Percentiles rank a stretch among this genome's conserved stretches.
Conservation (phyloP, 2,113 vertebrate genomes). For the Artemisiospiza belli region DNA sequence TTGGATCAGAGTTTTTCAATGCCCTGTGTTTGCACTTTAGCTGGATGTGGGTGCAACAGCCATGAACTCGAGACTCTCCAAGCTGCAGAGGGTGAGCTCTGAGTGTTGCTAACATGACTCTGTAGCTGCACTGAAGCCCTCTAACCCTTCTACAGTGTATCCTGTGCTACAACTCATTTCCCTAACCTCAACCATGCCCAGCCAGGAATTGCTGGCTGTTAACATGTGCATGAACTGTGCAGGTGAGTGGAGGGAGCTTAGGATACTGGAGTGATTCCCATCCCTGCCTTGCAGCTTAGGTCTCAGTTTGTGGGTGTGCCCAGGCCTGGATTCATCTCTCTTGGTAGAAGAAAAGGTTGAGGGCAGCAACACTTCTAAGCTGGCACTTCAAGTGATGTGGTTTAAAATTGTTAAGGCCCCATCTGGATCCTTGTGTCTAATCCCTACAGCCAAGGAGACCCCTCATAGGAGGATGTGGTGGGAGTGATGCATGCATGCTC, state of each 20-base stretch:
- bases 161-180: slow-evolving; percentile 23
- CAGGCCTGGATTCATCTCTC: neutral
- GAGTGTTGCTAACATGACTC: slow-evolving; percentile 60
- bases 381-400: neutral
- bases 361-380: neutral
- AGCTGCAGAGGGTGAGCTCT: slow-evolving; percentile 67
- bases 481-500: neutral
- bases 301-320: neutral
- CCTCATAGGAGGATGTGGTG: neutral
- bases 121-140: slow-evolving; percentile 46
- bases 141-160: slow-evolving; percentile 36
- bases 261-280: neutral
- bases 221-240: slow-evolving; percentile 36
- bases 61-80: slow-evolving; percentile 63
- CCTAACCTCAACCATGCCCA: neutral
- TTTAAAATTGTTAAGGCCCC: neutral
- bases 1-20: slow-evolving; percentile 44
- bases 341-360: neutral
- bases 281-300: neutral
- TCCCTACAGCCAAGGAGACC: neutral
- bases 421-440: accelerated
- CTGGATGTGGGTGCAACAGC: slow-evolving; percentile 65
- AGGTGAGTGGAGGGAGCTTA: neutral
- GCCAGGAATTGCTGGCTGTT: neutral
- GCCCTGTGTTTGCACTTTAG: slow-evolving; percentile 59